These are phyloP conservation scores for Xyliphius kryptos DNA, from an alignment of 2,113 vertebrate genomes.

Conservation along the genomic window DNA sequence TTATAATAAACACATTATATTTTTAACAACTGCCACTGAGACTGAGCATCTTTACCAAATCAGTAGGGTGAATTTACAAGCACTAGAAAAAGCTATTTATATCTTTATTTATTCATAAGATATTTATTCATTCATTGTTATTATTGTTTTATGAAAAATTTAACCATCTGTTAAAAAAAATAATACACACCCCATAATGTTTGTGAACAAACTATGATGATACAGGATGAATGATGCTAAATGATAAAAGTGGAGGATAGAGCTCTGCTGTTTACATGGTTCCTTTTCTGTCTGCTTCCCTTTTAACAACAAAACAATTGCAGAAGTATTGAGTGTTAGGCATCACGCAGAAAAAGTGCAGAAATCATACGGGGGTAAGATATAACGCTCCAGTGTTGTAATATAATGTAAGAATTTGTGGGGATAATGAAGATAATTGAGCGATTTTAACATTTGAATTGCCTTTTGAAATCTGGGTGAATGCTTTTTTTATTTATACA, in stretches of 20 bases:
- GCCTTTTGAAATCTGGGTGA: not conserved
- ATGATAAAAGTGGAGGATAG: not conserved
- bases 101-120: no score
- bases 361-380: not conserved
- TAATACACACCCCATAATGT: no score
- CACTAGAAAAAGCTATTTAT: no score
- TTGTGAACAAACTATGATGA: no score
- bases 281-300: not conserved
- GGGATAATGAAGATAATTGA: not conserved
- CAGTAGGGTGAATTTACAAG: no score
- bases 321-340: constrained; percentile 20
- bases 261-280: not conserved
- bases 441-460: not conserved
- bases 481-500: not conserved
- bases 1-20: no score
- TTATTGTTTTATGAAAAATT: no score
- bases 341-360: not conserved
- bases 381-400: not conserved
- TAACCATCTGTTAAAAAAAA: no score
- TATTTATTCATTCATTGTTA: no score
- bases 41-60: no score
- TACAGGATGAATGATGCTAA: constrained; percentile 1
- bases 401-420: not conserved
- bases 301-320: constrained; percentile 11
- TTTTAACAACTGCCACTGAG: no score